phyloP scores from a whole-genome alignment of 2,797 vertebrate species.

The Propithecus perrieri region DNA sequence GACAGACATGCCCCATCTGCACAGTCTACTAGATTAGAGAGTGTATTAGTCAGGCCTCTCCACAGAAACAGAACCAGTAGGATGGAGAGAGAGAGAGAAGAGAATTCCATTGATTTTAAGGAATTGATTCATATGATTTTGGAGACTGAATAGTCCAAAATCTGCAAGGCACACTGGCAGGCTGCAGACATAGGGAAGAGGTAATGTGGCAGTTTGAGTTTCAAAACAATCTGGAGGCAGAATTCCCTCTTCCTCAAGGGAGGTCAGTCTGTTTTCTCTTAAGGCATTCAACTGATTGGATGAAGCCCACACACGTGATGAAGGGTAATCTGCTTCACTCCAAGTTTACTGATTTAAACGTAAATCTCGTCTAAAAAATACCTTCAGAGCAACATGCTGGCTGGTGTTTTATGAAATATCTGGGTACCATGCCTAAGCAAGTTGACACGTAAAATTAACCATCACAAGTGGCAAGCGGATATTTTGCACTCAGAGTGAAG shows the following conservation, averaged over 20 bases:
- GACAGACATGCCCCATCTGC: background rate
- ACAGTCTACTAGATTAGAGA: background rate
- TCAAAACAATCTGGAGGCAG: background rate
- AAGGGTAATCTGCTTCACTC: background rate
- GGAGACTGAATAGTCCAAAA: background rate
- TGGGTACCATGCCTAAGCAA: background rate
- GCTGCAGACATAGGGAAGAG: background rate
- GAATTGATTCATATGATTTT: background rate
- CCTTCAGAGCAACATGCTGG: background rate
- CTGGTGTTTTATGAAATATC: background rate
- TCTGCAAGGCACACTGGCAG: background rate
- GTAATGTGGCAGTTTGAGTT: too few species aligned
- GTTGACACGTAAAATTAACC: background rate
- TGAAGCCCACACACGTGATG: background rate
- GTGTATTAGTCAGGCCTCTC: background rate
- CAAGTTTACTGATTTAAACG: background rate
- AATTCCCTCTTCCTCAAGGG: background rate
- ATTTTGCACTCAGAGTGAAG: background rate
- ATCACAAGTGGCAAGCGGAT: background rate
- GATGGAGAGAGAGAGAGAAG: background rate
- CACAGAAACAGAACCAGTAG: background rate
- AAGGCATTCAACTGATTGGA: background rate
- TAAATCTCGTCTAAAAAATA: background rate
- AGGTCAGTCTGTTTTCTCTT: background rate
- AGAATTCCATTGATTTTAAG: background rate